A percentile compares a stretch with the other conserved stretches of the same genome.
phyloP scores from a whole-genome alignment of 1,140 invertebrate species.

The Dendroctonus ponderosae region DNA sequence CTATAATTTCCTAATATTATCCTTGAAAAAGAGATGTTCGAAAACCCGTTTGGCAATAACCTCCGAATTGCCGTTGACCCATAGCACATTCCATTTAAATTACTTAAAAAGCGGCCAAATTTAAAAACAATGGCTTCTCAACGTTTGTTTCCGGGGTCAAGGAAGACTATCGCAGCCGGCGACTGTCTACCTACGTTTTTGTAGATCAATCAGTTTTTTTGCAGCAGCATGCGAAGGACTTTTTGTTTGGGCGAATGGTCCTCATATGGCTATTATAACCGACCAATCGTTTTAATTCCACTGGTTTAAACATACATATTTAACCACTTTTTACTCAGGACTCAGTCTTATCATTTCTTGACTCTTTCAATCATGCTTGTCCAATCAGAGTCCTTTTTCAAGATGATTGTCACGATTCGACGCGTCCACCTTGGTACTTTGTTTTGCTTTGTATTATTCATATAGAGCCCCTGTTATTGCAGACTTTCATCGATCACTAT shows the following conservation, averaged over 20 bases:
- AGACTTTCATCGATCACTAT: no score
- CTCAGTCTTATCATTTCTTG: no score
- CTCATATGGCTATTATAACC: no score
- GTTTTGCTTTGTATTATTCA: no score
- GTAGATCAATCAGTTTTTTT: background rate
- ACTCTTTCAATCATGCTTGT: background rate
- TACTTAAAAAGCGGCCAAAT: constrained; percentile 9
- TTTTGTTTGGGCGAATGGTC: background rate
- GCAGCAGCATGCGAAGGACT: background rate
- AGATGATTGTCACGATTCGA: background rate
- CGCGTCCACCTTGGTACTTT: background rate
- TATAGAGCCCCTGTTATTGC: no score
- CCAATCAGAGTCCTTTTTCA: background rate
- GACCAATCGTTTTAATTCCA: background rate
- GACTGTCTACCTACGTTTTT: background rate
- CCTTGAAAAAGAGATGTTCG: constrained; percentile 6
- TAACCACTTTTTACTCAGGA: background rate
- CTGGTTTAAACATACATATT: background rate
- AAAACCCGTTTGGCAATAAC: constrained; percentile 3
- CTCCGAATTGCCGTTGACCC: constrained; percentile 6
- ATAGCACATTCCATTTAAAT: constrained; percentile 9
- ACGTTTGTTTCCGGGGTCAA: constrained; percentile 9
- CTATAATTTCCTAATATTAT: constrained; percentile 1
- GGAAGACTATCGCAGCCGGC: background rate
- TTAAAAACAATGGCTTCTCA: constrained; percentile 5